Percentiles rank a stretch among this genome's conserved stretches.
Conservation (phyloP, 2,888 invertebrate species). For the Spicauda simplicius region DNA sequence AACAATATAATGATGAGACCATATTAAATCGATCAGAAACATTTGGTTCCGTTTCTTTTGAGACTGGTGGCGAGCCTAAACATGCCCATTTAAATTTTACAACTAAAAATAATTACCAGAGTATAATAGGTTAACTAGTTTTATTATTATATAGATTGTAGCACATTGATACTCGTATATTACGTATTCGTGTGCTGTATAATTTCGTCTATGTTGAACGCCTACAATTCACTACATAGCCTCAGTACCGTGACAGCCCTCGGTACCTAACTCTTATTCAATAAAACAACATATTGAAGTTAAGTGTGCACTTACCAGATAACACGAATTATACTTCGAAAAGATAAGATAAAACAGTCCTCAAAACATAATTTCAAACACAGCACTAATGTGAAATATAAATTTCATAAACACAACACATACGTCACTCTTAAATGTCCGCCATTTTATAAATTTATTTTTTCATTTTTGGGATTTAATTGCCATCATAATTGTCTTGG, state of each 20-base stretch:
- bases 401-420: slow-evolving; percentile 78
- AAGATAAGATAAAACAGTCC: slow-evolving; percentile 42
- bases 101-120: neutral
- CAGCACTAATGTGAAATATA: slow-evolving; percentile 49
- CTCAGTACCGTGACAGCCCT: slow-evolving; percentile 15
- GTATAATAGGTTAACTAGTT: neutral
- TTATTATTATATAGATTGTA: neutral
- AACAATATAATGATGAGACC: slow-evolving; percentile 12
- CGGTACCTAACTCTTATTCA: neutral
- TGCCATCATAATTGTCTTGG: slow-evolving; percentile 29
- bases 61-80: neutral
- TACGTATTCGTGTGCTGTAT: neutral
- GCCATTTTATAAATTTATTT: slow-evolving; percentile 76
- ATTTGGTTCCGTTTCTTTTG: slow-evolving; percentile 8
- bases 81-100: neutral
- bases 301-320: slow-evolving; percentile 28
- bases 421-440: slow-evolving; percentile 76
- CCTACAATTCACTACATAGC: slow-evolving; percentile 61
- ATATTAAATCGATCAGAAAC: slow-evolving; percentile 33
- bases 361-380: slow-evolving; percentile 68
- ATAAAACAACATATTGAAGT: neutral
- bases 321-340: slow-evolving; percentile 15
- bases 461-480: slow-evolving; percentile 38
- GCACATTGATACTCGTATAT: neutral
- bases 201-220: slow-evolving; percentile 48